Percentiles rank a stretch among this genome's conserved stretches.
Evolutionary conservation across 2,888 invertebrate species (phyloP).

Genomic region (Nemapogon koenigi): DNA sequence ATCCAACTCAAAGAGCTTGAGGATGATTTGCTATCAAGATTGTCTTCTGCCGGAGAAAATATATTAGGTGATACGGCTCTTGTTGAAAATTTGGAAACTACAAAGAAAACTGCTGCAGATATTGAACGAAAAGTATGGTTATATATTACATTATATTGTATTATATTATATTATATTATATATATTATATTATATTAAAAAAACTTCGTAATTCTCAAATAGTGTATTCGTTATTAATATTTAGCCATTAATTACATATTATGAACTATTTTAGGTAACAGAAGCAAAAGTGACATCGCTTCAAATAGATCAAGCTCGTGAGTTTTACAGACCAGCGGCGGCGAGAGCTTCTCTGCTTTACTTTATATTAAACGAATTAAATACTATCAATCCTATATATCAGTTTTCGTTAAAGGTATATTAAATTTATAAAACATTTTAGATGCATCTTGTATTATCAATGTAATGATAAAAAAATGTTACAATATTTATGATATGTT

Average conservation of each 20-base stretch:
- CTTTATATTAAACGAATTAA: conserved; percentile 93
- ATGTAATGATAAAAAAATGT: conserved; percentile 2
- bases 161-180: background rate
- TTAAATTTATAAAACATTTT: conserved; percentile 1
- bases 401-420: conserved; percentile 93
- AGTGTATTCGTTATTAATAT: background rate
- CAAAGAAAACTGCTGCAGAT: conserved; percentile 94
- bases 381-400: conserved; percentile 96
- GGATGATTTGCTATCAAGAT: conserved; percentile 87
- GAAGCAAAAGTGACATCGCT: conserved; percentile 92
- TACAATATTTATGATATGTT: conserved; percentile 16
- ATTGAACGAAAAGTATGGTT: conserved; percentile 81
- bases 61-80: conserved; percentile 93
- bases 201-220: too few relatives aligned
- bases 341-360: conserved; percentile 92
- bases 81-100: conserved; percentile 95
- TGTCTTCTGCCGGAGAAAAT: conserved; percentile 92
- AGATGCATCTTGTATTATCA: background rate
- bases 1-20: conserved; percentile 92
- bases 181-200: background rate
- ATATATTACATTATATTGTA: background rate
- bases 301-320: conserved; percentile 92
- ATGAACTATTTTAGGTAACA: conserved; percentile 57
- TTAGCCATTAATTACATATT: background rate
- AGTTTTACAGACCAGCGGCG: conserved; percentile 88